A percentile compares a stretch with the other conserved stretches of the same genome.
These are phyloP conservation scores for Peromyscus eremicus DNA, from an alignment of 2,797 vertebrate genomes.

Conservation along the genomic window DNA sequence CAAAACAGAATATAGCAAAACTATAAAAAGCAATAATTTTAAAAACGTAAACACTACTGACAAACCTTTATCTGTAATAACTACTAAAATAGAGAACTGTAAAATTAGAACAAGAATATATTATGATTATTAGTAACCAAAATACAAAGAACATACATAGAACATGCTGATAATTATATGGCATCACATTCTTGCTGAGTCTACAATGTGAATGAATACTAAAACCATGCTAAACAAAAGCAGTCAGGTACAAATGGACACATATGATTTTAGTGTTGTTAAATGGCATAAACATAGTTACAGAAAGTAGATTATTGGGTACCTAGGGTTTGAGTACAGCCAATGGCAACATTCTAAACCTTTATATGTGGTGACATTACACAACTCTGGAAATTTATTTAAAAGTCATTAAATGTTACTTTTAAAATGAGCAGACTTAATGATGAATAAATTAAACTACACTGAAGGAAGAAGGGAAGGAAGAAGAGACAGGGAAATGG, in stretches of 20 bases:
- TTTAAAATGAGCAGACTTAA: background rate
- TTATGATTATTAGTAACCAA: background rate
- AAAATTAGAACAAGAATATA: background rate
- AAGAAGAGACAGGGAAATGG: too few species aligned
- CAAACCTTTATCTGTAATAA: background rate
- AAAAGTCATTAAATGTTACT: background rate
- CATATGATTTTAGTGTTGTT: background rate
- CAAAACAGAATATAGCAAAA: background rate
- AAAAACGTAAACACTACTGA: background rate
- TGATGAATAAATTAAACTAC: background rate
- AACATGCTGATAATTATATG: background rate
- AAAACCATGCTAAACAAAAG: conserved; percentile 24
- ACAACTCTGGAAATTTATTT: background rate
- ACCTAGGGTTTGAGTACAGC: too few species aligned
- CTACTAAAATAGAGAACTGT: background rate
- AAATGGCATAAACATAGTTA: background rate
- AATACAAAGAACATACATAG: background rate
- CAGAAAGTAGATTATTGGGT: background rate
- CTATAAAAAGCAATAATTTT: background rate
- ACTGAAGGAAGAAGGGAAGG: too few species aligned
- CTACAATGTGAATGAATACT: background rate
- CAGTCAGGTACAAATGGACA: background rate
- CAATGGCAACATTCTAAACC: background rate
- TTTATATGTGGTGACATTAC: background rate
- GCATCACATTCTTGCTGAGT: background rate